A percentile compares a stretch with the other conserved stretches of the same genome.
Conservation (phyloP, 2,888 invertebrate species). For the Drosophila rubida region DNA sequence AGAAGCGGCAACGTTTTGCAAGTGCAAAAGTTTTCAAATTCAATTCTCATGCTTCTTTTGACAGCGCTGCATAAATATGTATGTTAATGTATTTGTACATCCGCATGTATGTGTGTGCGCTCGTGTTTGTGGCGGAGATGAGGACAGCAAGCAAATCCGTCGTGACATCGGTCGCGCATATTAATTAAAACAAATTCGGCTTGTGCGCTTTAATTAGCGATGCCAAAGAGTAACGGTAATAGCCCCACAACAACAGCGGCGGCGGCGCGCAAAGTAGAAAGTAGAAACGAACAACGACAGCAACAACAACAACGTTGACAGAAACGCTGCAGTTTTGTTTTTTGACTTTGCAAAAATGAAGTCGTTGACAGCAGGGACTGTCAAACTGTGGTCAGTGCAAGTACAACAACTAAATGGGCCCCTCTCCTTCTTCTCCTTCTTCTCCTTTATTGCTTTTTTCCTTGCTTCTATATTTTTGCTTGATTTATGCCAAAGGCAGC, state of each 20-base stretch:
- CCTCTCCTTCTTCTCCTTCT: no score
- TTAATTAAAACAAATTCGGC: constrained; percentile 55
- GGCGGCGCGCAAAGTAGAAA: background rate
- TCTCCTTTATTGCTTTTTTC: background rate
- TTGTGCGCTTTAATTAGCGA: constrained; percentile 67
- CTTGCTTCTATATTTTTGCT: constrained; percentile 37
- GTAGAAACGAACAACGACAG: constrained; percentile 1
- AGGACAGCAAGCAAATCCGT: constrained; percentile 12
- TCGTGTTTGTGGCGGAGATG: background rate
- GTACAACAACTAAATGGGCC: constrained; percentile 19
- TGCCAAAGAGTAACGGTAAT: constrained; percentile 67
- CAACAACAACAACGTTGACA: background rate
- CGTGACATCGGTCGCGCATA: constrained; percentile 23
- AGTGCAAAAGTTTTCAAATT: constrained; percentile 26
- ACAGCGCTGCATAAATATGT: background rate
- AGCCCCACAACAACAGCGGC: constrained; percentile 31
- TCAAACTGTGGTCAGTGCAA: constrained; percentile 58
- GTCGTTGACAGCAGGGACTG: constrained; percentile 47
- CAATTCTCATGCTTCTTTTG: constrained; percentile 11
- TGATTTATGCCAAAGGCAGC: constrained; percentile 75
- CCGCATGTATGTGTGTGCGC: background rate
- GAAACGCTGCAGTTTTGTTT: constrained; percentile 27
- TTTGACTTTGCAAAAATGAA: constrained; percentile 35
- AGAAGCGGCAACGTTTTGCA: constrained; percentile 1
- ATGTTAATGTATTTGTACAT: background rate